Conservation (phyloP, 2,113 vertebrate genomes). For the Cygnus atratus region DNA sequence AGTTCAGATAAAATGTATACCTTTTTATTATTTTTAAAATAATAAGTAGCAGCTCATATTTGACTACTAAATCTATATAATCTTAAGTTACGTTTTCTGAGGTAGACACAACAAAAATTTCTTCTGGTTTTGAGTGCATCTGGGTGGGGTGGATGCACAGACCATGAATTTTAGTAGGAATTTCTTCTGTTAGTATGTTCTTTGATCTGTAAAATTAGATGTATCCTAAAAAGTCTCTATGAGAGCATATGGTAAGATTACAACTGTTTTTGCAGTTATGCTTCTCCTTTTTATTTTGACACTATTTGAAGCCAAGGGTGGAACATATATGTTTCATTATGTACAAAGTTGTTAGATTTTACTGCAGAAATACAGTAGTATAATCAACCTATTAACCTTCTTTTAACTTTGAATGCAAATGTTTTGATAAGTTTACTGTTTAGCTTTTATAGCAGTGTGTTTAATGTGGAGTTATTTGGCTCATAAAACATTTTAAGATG, state of each 20-base stretch:
- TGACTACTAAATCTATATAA: background rate
- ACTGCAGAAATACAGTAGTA: background rate
- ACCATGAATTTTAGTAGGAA: background rate
- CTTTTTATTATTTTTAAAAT: background rate
- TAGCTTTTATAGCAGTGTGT: background rate
- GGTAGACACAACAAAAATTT: background rate
- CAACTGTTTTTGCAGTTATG: background rate
- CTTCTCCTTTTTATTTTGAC: background rate
- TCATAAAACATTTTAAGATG: background rate
- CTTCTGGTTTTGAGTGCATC: background rate
- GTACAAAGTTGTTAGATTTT: background rate
- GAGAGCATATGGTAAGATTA: background rate
- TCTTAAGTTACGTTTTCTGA: background rate
- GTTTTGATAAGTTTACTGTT: background rate
- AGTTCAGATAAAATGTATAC: background rate
- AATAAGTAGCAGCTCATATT: background rate
- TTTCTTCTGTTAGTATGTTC: background rate
- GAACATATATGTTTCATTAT: background rate
- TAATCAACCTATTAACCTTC: constrained; percentile 7
- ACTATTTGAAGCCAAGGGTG: background rate
- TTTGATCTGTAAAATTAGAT: background rate
- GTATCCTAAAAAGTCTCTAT: background rate
- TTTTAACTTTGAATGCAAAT: background rate
- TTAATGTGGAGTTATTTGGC: background rate
- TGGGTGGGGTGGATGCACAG: background rate